Base-by-base conservation (phyloP, 2,888 invertebrate species). In the Saturnia japonica region DNA sequence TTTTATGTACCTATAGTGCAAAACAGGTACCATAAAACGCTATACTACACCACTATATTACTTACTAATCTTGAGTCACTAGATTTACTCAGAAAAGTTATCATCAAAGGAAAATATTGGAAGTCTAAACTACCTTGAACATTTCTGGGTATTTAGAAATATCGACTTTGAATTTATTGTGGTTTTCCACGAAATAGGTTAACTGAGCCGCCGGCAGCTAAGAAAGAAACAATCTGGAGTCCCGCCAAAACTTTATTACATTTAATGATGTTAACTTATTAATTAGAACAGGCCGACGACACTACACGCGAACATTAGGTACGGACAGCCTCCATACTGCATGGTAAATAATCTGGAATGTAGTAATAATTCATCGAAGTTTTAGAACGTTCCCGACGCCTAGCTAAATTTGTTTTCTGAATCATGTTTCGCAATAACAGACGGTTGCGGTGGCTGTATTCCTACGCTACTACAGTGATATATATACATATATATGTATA, bases 131-230 rank as follows among this genome's bases (percentile, higher is more conserved):
- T 51, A 70, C 66, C 64, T 70, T 66, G 66, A n/a, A 45, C 47
- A 43, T 43, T 67, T 57, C n/a, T 42, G 69, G 42, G 40, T 19
- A 70, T 47, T 45, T 25, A 67, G 43, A 69, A 74, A 68, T 75
- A 72, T 75, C 72, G 70, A 62, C 69, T 75, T 77, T 76, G 75
- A 74, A 74, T 73, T 60, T 77, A 85, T 83, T 85, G 85, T 86
- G 85, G 81, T 78, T 80, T 79, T 79, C 74, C 78, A 83, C 82
- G 78, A 90, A 88, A 85, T 89, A 85, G 89, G 91, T 90, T 91
- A 90, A 88, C 85, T 79, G 81, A 84, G 83, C 78, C 80, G 77
- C 82, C 34, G 28, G 81, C 82, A 85, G 85, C 83, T 82, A 82
- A 78, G 80, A 76, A 77, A 82, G 81, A 82, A 83, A 83, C 81